phyloP scores from a whole-genome alignment of 2,888 invertebrate genomes.

The Drosophila diplacantha region DNA sequence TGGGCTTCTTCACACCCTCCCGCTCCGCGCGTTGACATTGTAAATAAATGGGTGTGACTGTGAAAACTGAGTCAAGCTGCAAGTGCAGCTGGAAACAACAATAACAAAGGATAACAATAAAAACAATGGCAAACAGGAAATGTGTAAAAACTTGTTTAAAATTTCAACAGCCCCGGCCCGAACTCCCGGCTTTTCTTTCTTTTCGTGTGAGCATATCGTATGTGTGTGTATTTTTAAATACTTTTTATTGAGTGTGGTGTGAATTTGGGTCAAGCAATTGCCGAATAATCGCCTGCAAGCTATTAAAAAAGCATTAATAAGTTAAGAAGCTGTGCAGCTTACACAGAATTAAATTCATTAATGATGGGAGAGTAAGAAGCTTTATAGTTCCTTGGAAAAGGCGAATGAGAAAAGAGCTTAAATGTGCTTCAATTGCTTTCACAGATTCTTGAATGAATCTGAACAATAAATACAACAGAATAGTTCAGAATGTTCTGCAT shows the following conservation, averaged over 20 bases:
- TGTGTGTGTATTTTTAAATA: constrained; percentile 45
- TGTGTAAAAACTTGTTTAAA: constrained; percentile 68
- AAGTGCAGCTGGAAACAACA: constrained; percentile 42
- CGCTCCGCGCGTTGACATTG: constrained; percentile 58
- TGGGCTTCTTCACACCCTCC: constrained; percentile 14
- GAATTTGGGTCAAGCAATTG: constrained; percentile 61
- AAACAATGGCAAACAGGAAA: constrained; percentile 50
- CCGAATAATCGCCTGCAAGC: constrained; percentile 5
- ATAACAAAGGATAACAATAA: constrained; percentile 12
- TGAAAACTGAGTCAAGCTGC: constrained; percentile 69
- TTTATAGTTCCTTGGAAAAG: neutral
- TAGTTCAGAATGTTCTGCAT: neutral
- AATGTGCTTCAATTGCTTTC: neutral
- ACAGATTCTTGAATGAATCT: rapidly evolving
- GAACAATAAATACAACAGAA: neutral
- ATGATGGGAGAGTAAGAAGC: neutral
- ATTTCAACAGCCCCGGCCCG: constrained; percentile 39
- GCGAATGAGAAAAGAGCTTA: neutral
- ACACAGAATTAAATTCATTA: constrained; percentile 3
- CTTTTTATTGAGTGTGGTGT: constrained; percentile 56
- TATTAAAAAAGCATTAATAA: constrained; percentile 5
- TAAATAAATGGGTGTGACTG: constrained; percentile 68
- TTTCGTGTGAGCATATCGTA: constrained; percentile 1
- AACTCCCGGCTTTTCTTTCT: constrained; percentile 1
- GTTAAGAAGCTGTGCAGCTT: neutral